phyloP scores from a whole-genome alignment of 30 jellyfish, hydroid and myxozoan species.

The Aurelia sp. region DNA sequence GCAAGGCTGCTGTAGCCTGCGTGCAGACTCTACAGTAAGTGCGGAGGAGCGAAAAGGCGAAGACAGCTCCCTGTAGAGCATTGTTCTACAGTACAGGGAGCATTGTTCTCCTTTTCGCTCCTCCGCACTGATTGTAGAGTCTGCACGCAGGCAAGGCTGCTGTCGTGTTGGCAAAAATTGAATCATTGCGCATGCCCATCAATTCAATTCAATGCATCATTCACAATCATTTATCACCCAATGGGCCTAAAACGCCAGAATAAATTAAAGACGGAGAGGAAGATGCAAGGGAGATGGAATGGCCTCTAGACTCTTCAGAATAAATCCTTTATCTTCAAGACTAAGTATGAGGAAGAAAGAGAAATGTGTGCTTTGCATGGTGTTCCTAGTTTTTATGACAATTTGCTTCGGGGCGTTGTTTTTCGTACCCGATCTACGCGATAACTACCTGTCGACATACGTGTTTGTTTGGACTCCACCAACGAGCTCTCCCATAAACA shows the following conservation, averaged over 20 bases:
- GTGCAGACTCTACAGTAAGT: no score
- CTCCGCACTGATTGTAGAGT: no score
- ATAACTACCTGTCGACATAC: slow-evolving; percentile 45
- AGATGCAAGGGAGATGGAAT: slow-evolving; percentile 10
- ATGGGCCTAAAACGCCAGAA: slow-evolving; percentile 1
- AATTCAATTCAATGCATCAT: slow-evolving; percentile 3
- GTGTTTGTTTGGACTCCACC: slow-evolving; percentile 69
- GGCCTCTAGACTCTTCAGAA: slow-evolving; percentile 54
- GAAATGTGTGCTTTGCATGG: slow-evolving; percentile 63
- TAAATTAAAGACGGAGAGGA: no score
- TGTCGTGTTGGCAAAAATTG: not conserved
- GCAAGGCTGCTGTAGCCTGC: no score
- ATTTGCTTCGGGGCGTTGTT: slow-evolving; percentile 85
- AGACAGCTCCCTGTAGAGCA: no score
- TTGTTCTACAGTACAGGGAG: no score
- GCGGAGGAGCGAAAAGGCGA: no score
- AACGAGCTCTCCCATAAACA: slow-evolving; percentile 34
- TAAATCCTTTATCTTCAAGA: slow-evolving; percentile 58
- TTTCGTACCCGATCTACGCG: slow-evolving; percentile 83
- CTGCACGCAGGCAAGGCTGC: no score
- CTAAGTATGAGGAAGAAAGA: slow-evolving; percentile 84
- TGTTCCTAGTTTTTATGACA: slow-evolving; percentile 64
- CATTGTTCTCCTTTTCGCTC: no score
- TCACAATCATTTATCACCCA: not conserved
- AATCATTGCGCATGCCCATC: slow-evolving; percentile 4